Percentiles rank a stretch among this genome's conserved stretches.
Conservation (phyloP, 2,797 vertebrate genomes). For the Odontamblyopus rebecca region DNA sequence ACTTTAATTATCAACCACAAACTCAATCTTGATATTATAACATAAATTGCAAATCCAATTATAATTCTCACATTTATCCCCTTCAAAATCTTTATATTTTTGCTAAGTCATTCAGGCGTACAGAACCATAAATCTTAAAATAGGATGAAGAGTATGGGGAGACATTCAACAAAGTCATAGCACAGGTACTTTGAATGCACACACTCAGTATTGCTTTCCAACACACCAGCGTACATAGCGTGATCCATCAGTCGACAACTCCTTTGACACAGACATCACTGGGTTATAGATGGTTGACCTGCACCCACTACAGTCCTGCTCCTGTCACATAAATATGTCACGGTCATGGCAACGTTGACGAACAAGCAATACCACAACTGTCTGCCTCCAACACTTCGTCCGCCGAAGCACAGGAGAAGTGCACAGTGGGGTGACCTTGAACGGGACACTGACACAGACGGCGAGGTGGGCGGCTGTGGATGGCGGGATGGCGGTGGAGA, state of each 20-base stretch:
- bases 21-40: too few species aligned
- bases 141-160: neutral
- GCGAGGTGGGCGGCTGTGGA: slow-evolving; percentile 1
- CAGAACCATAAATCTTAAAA: too few species aligned
- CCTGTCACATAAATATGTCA: slow-evolving; percentile 43
- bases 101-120: neutral
- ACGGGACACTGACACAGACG: slow-evolving; percentile 27
- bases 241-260: slow-evolving; percentile 12
- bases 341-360: slow-evolving; percentile 23
- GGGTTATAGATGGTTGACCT: slow-evolving; percentile 23
- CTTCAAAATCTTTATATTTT: neutral
- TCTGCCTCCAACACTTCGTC: slow-evolving; percentile 22
- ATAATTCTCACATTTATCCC: neutral
- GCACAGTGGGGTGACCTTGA: slow-evolving; percentile 52
- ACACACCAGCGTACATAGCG: neutral
- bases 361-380: slow-evolving; percentile 34
- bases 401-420: slow-evolving; percentile 25
- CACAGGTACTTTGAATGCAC: neutral
- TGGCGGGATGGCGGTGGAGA: neutral
- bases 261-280: slow-evolving; percentile 25
- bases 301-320: slow-evolving; percentile 18
- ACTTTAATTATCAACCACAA: too few species aligned
- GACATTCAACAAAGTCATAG: neutral
- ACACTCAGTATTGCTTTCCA: neutral
- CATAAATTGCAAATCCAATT: neutral